Base-by-base conservation (phyloP, 2,888 invertebrate genomes). In the Pseudoips prasinana region DNA sequence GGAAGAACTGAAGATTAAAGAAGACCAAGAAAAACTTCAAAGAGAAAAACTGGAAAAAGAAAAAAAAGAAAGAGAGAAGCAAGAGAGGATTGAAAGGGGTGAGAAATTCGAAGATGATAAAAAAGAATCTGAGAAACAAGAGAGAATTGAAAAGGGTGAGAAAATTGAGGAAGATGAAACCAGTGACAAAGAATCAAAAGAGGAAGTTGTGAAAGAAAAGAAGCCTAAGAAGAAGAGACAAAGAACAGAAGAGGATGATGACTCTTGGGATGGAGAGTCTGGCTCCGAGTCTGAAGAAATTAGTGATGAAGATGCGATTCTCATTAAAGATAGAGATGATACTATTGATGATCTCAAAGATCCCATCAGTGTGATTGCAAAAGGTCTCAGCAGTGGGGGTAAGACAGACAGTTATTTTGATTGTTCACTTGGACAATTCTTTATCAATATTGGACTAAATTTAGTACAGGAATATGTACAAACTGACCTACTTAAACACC, bases 381-480 rank as follows among this genome's bases (percentile, higher is more conserved):
- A 82, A 64, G 67, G 78, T 19, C 79, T 89, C 8, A 66, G 78
- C 8, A 66, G 78, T 28, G 89, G 90, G 46, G 73, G 74, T 9
- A 92, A 91, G 66, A 77, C 91, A 46, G 90, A 92, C 46, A 93
- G 93, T 46, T 97, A 96, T 69, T 97, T 97, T 77, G 95, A 96
- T 56, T 94, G 95, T 71, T 94, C 97, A 1, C 84, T 97, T 38
- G 97, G 98, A 2, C 96, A 96, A 74, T 96, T 98, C 75, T 95
- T 98, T 65, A 95, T 96, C 74, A 96, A 97, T 69, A 95, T 98
- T 61, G 98, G 98, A 27, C 90, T 96, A 37, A 97, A 96, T 75
- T 90, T 97, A 54, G 98, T 97, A 3, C 97, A 97, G 77, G 98
- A 98, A 76, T 95, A 93, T 80, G 98, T 98, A 10, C 98, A 98